A percentile compares a stretch with the other conserved stretches of the same genome.
Evolutionary conservation across 2,888 invertebrate genomes (phyloP).

Genomic region (Lithophane ornitopus): DNA sequence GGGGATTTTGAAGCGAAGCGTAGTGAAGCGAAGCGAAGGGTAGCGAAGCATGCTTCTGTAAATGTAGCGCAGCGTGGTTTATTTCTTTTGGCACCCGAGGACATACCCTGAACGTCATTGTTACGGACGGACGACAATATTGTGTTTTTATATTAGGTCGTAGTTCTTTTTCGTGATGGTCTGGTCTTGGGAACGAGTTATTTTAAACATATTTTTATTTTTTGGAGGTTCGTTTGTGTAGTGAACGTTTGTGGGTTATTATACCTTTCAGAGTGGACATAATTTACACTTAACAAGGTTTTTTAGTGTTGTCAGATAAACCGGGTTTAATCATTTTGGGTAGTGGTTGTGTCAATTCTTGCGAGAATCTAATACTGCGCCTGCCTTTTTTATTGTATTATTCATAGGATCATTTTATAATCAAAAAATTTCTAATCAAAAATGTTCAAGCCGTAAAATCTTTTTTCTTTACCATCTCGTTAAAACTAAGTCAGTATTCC

Average conservation of each 20-base stretch:
- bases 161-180: background rate
- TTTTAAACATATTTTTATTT: background rate
- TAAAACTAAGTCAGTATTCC: background rate
- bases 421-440: no score
- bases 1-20: constrained; percentile 53
- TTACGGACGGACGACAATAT: constrained; percentile 13
- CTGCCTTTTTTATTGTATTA: background rate
- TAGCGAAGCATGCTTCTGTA: constrained; percentile 43
- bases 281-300: background rate
- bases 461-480: background rate
- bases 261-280: background rate
- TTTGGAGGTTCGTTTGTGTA: background rate
- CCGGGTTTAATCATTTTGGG: background rate
- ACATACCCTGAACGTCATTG: constrained; percentile 23
- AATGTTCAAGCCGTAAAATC: background rate
- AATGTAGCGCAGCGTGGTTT: constrained; percentile 52
- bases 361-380: background rate
- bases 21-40: constrained; percentile 27
- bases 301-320: background rate
- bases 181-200: background rate
- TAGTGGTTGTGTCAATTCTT: background rate
- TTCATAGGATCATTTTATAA: no score
- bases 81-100: constrained; percentile 44
- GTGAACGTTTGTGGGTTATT: background rate
- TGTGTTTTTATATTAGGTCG: constrained; percentile 19